A percentile compares a stretch with the other conserved stretches of the same genome.
Conservation (phyloP, 92 coral and sea anemone genomes). For the Epizoanthus rinbou region DNA sequence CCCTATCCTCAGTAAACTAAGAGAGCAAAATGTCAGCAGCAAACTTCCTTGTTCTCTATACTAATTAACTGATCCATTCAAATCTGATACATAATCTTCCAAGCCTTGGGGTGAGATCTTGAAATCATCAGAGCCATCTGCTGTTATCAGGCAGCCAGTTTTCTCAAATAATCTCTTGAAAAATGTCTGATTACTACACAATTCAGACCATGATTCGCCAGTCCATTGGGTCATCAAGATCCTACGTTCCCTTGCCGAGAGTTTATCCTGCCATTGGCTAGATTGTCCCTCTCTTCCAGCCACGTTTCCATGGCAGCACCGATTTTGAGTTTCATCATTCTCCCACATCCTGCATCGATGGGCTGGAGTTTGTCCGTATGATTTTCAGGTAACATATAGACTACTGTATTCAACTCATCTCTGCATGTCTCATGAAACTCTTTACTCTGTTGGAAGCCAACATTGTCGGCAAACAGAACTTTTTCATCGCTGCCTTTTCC, state of each 20-base stretch:
- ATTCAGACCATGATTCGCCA: conserved; percentile 46
- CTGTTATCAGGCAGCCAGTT: conserved; percentile 43
- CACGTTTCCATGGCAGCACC: conserved; percentile 45
- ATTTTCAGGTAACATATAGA: conserved; percentile 48
- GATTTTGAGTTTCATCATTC: conserved; percentile 42
- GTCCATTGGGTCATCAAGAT: conserved; percentile 45
- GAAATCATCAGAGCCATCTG: conserved; percentile 53
- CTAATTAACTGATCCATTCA: conserved; percentile 47
- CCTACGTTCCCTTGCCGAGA: conserved; percentile 42
- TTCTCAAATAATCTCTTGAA: conserved; percentile 45
- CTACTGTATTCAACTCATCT: conserved; percentile 44
- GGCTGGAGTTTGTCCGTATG: conserved; percentile 55
- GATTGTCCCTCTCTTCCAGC: conserved; percentile 37
- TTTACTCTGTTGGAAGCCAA: conserved; percentile 29
- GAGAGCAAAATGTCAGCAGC: conserved; percentile 53
- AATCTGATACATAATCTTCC: conserved; percentile 36
- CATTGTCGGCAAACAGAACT: conserved; percentile 45
- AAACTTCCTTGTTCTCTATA: conserved; percentile 46
- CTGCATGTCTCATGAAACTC: conserved; percentile 49
- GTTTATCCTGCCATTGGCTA: conserved; percentile 48
- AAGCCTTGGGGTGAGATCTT: conserved; percentile 42
- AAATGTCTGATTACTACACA: conserved; percentile 33
- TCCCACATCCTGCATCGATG: conserved; percentile 49
- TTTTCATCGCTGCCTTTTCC: conserved; percentile 49
- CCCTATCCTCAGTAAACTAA: conserved; percentile 44